Conservation (phyloP, 2,797 vertebrate genomes). For the Dipus sagitta region DNA sequence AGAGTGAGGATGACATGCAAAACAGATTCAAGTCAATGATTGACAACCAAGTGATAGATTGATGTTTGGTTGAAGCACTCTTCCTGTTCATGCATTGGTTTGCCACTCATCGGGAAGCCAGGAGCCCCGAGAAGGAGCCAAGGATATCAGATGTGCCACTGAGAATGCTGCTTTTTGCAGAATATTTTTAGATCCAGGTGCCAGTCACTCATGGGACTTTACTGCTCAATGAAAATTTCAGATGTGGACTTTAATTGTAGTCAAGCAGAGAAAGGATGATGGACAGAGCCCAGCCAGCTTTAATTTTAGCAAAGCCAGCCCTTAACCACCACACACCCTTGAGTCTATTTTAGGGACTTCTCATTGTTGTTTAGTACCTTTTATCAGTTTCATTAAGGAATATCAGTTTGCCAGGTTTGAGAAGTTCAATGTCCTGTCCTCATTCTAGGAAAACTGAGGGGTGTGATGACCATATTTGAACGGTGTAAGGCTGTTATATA, state of each 20-base stretch:
- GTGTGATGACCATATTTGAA: not conserved
- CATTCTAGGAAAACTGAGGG: slow-evolving; percentile 22
- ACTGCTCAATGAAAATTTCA: slow-evolving; percentile 74
- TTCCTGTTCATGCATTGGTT: slow-evolving; percentile 81
- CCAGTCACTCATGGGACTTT: slow-evolving; percentile 78
- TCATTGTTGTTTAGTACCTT: slow-evolving; percentile 69
- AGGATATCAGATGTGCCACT: slow-evolving; percentile 69
- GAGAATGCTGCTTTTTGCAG: slow-evolving; percentile 70
- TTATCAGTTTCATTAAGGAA: slow-evolving; percentile 48
- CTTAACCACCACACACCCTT: slow-evolving; percentile 53
- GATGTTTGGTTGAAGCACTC: slow-evolving; percentile 75
- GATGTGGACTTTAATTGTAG: slow-evolving; percentile 82
- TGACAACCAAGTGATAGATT: slow-evolving; percentile 82
- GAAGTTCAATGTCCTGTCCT: slow-evolving; percentile 20
- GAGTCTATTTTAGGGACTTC: slow-evolving; percentile 71
- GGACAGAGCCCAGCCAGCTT: slow-evolving; percentile 68
- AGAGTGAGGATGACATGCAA: slow-evolving; percentile 68
- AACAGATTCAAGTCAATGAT: slow-evolving; percentile 79
- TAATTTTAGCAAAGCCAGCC: slow-evolving; percentile 83
- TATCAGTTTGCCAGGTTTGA: slow-evolving; percentile 65
- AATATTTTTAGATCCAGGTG: slow-evolving; percentile 82
- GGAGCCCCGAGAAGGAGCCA: slow-evolving; percentile 71
- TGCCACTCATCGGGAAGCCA: slow-evolving; percentile 64
- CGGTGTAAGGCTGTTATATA: not conserved
- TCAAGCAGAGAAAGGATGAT: slow-evolving; percentile 50